These are phyloP conservation scores for Amphibalanus amphitrite DNA, from an alignment of 1,140 invertebrate species.

Conservation along the genomic window DNA sequence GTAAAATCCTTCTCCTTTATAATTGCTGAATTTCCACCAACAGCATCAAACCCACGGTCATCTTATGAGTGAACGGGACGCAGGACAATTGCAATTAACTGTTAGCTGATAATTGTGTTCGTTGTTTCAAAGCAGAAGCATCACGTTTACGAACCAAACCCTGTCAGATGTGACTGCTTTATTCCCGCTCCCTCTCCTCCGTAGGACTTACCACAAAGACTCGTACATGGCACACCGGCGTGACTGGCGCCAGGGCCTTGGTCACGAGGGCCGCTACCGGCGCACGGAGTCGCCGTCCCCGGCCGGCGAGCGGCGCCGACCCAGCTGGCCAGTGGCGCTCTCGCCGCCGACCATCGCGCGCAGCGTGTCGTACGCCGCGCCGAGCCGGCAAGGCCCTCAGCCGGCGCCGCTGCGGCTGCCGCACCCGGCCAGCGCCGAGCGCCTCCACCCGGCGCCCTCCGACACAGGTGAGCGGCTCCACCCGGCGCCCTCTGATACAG, in stretches of 20 bases:
- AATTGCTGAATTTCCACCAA: too few relatives aligned
- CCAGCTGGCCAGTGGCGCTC: too few relatives aligned
- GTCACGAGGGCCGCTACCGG: constrained; percentile 55
- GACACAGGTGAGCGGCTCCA: neutral
- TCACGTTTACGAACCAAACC: too few relatives aligned
- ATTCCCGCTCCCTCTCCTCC: too few relatives aligned
- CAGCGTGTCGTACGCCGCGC: neutral
- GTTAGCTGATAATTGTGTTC: too few relatives aligned
- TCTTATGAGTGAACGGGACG: too few relatives aligned
- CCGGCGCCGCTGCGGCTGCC: neutral
- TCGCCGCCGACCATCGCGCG: neutral
- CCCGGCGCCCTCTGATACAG: too few relatives aligned
- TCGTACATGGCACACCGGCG: constrained; percentile 50
- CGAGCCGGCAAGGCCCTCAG: neutral
- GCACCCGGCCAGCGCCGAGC: neutral
- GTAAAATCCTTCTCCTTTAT: too few relatives aligned
- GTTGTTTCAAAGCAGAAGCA: too few relatives aligned
- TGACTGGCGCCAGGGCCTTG: constrained; percentile 34
- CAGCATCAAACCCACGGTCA: too few relatives aligned
- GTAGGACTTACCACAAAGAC: constrained; percentile 58
- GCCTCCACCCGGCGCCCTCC: neutral
- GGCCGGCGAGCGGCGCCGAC: neutral
- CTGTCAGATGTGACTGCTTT: too few relatives aligned
- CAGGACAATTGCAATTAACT: too few relatives aligned
- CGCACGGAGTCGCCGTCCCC: constrained; percentile 48